These are phyloP conservation scores for Brachionus paranguensis DNA, from an alignment of 1,140 invertebrate genomes.

Conservation along the genomic window DNA sequence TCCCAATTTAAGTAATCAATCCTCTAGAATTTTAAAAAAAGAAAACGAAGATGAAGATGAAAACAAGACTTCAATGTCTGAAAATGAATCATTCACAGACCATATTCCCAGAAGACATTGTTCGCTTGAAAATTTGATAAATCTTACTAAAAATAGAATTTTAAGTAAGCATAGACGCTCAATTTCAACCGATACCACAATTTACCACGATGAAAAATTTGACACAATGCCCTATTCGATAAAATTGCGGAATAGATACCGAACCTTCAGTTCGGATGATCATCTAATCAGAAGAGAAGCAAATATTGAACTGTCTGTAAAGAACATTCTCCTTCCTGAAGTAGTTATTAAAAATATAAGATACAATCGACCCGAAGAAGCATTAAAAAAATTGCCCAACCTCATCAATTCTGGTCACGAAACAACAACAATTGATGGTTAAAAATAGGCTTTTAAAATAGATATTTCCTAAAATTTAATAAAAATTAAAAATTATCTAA, in stretches of 20 bases:
- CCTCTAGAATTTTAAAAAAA: not conserved
- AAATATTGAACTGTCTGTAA: not conserved
- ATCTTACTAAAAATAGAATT: not conserved
- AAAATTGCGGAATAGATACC: not conserved
- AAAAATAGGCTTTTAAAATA: not conserved
- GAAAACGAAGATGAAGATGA: not conserved
- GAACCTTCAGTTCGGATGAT: not conserved
- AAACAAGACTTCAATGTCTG: not conserved
- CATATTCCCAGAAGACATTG: not conserved
- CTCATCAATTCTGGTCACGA: not conserved
- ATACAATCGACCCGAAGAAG: not conserved
- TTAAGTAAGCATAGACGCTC: not conserved
- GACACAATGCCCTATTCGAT: not conserved
- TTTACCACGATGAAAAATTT: not conserved
- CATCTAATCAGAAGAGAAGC: not conserved
- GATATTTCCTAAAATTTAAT: not conserved
- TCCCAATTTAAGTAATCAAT: not conserved
- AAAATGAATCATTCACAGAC: not conserved
- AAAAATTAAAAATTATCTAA: not conserved
- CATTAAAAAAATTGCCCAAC: not conserved
- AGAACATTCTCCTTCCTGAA: constrained; percentile 1
- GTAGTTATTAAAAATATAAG: not conserved
- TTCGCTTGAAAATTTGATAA: not conserved
- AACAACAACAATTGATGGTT: not conserved
- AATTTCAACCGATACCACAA: not conserved